Evolutionary conservation across 2,888 invertebrate genomes (phyloP), one percentile per base, ranked within the genome.

Genomic region (Pecten maximus): DNA sequence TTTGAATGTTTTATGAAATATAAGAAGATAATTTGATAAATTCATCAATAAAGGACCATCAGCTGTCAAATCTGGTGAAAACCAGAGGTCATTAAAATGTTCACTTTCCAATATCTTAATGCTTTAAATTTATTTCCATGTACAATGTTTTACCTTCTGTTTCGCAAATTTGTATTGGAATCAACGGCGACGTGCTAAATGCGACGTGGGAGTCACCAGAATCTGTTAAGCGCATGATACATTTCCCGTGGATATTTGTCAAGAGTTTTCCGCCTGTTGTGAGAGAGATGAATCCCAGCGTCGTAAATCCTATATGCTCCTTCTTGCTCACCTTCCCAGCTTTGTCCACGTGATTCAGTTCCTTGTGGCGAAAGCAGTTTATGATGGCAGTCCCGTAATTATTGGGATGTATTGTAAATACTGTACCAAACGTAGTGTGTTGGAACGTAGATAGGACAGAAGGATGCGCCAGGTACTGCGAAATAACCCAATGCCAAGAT

Each of bases 141-240:
- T n/a, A n/a, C n/a, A n/a, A n/a, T n/a, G n/a, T n/a, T n/a, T 28
- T 74, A 74, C 74, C 74, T 74, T 74, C 74, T 16, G 74, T 74
- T 8, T 74, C 12, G 16, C 74, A 74, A 35, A 74, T 74, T 15
- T 74, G 74, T 74, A 74, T 28, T 19, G 74, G 74, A 1, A 74
- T 74, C 2, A 74, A 35, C 8, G 74, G 74, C 10, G 74, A 6
- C 4, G 74, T 74, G 35, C 74, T 74, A 10, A 74, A 74, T 74
- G 28, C 28, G 0, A 74, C 35, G 4, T 74, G 3, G 12, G 74
- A 6, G 10, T 74, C 74, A 28, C 35, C 74, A 15, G 74, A 10
- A 8, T 74, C 74, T 28, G 74, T 74, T 35, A 74, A 35, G 15
- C 74, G 6, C 74, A 74, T 74, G 74, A 74, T 28, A 74, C 74